Conservation (phyloP, 2,113 vertebrate genomes). For the Podarcis cretensis region DNA sequence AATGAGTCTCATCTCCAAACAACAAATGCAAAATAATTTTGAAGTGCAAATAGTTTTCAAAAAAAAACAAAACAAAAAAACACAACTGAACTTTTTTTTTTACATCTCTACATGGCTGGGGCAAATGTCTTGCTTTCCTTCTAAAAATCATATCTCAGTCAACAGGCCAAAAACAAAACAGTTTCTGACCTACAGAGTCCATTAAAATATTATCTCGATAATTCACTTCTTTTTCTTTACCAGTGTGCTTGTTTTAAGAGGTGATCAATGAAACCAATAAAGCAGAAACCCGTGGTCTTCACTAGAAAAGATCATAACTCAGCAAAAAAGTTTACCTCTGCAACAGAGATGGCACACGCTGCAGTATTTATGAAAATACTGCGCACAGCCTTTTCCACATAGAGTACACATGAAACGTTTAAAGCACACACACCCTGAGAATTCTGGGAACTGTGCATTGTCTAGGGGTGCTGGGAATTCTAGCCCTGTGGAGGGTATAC, state of each 20-base stretch:
- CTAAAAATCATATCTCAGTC: not conserved
- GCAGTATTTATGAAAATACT: not conserved
- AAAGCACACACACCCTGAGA: too few species aligned
- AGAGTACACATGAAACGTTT: too few species aligned
- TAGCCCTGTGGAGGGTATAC: too few species aligned
- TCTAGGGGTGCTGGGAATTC: too few species aligned
- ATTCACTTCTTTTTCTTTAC: constrained; percentile 41
- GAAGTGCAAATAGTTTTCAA: too few species aligned
- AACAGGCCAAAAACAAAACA: constrained; percentile 26
- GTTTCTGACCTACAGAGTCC: constrained; percentile 30
- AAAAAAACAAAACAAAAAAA: too few species aligned
- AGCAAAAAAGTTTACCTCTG: not conserved
- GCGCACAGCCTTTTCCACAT: too few species aligned
- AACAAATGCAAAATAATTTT: constrained; percentile 32
- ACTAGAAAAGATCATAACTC: not conserved
- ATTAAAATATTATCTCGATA: constrained; percentile 15
- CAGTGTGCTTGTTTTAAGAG: not conserved
- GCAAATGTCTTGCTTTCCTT: constrained; percentile 48
- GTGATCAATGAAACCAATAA: not conserved
- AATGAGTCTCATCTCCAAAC: constrained; percentile 50
- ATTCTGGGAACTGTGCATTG: too few species aligned
- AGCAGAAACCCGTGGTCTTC: not conserved
- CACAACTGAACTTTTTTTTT: constrained; percentile 6
- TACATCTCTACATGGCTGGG: constrained; percentile 60
- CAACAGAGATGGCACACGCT: not conserved